Conservation (phyloP, 2,888 invertebrate species). For the Ornithoptera priamus region DNA sequence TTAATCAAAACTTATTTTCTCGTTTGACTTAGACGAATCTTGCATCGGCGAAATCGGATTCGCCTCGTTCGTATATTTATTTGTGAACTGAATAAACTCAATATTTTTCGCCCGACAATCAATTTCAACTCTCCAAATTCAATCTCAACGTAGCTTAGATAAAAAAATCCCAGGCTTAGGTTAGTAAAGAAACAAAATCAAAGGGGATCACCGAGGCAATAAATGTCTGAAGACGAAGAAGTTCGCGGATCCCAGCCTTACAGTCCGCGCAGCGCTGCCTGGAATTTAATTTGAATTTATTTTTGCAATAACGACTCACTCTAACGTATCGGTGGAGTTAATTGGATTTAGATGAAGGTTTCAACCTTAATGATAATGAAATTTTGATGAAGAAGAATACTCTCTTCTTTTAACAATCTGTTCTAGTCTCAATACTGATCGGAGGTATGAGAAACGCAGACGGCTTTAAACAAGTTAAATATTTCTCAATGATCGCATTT, state of each 20-base stretch:
- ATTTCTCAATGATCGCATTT: too few relatives aligned
- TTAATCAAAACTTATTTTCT: not conserved
- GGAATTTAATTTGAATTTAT: slow-evolving; percentile 23
- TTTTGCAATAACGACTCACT: slow-evolving; percentile 4
- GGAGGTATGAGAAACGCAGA: too few relatives aligned
- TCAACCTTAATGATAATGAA: too few relatives aligned
- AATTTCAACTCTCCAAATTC: slow-evolving; percentile 23
- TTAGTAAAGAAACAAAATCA: slow-evolving; percentile 28
- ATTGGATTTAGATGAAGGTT: not conserved
- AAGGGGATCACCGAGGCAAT: slow-evolving; percentile 26
- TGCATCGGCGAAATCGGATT: not conserved
- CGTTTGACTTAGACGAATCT: not conserved
- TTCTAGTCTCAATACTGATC: too few relatives aligned
- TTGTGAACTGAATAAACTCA: slow-evolving; percentile 5
- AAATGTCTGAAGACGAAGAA: slow-evolving; percentile 22
- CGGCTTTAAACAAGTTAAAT: too few relatives aligned
- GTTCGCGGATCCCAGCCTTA: slow-evolving; percentile 11
- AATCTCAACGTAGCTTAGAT: slow-evolving; percentile 16
- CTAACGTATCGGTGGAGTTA: not conserved
- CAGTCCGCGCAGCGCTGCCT: slow-evolving; percentile 1
- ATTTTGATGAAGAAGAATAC: too few relatives aligned
- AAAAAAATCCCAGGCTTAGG: slow-evolving; percentile 21
- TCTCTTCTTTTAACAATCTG: too few relatives aligned
- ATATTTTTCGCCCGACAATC: slow-evolving; percentile 4
- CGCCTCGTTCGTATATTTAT: not conserved